Percentiles rank a stretch among this genome's conserved stretches.
Evolutionary conservation across 2,113 vertebrate genomes (phyloP).

Genomic region (Scomber scombrus): DNA sequence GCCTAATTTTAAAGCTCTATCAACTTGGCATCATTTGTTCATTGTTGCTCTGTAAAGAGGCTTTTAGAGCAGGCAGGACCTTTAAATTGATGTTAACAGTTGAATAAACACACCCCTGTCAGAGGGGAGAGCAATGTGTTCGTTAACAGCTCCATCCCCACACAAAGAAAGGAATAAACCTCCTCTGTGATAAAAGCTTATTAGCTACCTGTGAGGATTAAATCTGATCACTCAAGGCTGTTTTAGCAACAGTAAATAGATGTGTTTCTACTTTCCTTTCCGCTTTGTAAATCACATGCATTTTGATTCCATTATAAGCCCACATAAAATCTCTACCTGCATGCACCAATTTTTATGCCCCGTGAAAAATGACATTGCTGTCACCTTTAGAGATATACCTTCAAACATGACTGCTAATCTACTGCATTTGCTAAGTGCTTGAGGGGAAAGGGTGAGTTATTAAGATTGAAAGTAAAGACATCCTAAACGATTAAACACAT

Average conservation of each 20-base stretch:
- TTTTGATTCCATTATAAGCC: slow-evolving; percentile 53
- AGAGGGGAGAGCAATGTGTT: slow-evolving; percentile 5
- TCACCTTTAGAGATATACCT: slow-evolving; percentile 74
- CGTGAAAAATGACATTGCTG: slow-evolving; percentile 69
- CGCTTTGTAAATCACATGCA: slow-evolving; percentile 54
- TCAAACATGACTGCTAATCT: slow-evolving; percentile 67
- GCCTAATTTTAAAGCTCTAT: slow-evolving; percentile 48
- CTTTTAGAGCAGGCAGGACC: slow-evolving; percentile 42
- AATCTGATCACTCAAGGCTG: slow-evolving; percentile 56
- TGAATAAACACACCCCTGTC: slow-evolving; percentile 51
- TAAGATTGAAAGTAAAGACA: slow-evolving; percentile 91
- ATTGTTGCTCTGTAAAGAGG: slow-evolving; percentile 40
- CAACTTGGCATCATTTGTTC: slow-evolving; percentile 38
- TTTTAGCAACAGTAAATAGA: slow-evolving; percentile 60
- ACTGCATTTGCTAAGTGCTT: slow-evolving; percentile 59
- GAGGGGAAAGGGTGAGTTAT: slow-evolving; percentile 87
- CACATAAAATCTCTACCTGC: slow-evolving; percentile 46
- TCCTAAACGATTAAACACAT: slow-evolving; percentile 85
- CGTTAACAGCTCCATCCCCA: slow-evolving; percentile 43
- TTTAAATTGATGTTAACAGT: slow-evolving; percentile 50
- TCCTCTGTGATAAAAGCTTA: slow-evolving; percentile 65
- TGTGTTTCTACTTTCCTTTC: slow-evolving; percentile 40
- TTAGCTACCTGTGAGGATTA: slow-evolving; percentile 70
- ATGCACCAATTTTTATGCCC: slow-evolving; percentile 32
- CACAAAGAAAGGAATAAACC: slow-evolving; percentile 57